Percentiles rank a stretch among this genome's conserved stretches.
phyloP scores from a whole-genome alignment of 2,888 invertebrate genomes.

The Ischnura elegans region DNA sequence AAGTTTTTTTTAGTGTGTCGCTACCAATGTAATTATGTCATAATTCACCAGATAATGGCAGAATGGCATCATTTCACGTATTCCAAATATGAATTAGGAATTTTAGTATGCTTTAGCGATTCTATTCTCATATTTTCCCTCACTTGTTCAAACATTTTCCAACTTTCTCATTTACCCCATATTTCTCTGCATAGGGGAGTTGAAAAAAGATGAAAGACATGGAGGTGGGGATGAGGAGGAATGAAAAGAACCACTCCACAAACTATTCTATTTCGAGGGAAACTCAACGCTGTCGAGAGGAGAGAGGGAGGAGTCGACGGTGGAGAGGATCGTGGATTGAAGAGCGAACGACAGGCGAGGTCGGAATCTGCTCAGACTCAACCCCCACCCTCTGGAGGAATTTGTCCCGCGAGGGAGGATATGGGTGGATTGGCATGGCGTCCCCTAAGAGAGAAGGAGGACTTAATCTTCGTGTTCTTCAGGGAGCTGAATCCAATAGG shows the following conservation, averaged over 20 bases:
- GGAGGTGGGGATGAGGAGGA: neutral
- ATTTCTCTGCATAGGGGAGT: neutral
- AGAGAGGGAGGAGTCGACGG: neutral
- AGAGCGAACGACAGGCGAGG: neutral
- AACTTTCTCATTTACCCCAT: too few relatives aligned
- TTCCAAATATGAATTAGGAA: too few relatives aligned
- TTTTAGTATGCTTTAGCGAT: too few relatives aligned
- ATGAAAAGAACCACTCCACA: neutral
- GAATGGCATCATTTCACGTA: too few relatives aligned
- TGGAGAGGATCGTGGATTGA: neutral
- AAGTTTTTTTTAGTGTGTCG: too few relatives aligned
- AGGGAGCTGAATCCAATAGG: slow-evolving; percentile 27
- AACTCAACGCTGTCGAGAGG: neutral
- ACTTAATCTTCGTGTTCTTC: slow-evolving; percentile 31
- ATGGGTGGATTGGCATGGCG: neutral
- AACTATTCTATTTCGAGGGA: neutral
- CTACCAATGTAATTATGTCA: too few relatives aligned
- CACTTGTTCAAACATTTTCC: too few relatives aligned
- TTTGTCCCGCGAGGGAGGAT: neutral
- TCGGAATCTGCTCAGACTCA: neutral
- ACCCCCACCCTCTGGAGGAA: neutral
- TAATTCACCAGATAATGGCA: too few relatives aligned
- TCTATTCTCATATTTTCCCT: too few relatives aligned
- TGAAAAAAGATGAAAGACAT: neutral
- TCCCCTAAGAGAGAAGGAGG: neutral